Evolutionary conservation across 37 sponge, comb jelly and placozoan species (phyloP).

Genomic region (Petrosia ficiformis): DNA sequence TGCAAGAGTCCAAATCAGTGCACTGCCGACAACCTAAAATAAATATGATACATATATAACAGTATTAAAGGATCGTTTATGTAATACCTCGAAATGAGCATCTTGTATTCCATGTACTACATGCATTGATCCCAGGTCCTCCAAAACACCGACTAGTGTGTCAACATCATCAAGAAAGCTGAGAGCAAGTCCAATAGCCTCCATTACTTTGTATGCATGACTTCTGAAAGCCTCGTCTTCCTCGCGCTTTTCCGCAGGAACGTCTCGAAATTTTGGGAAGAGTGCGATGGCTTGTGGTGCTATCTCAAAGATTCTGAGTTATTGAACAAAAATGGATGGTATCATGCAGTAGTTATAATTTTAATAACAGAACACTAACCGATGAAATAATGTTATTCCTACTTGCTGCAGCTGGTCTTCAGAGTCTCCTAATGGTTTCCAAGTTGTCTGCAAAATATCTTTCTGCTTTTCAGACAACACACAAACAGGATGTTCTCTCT

Average conservation of each 20-base stretch:
- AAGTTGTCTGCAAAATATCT: slow-evolving; percentile 19
- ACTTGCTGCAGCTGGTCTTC: slow-evolving; percentile 13
- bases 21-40: slow-evolving; percentile 56
- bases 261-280: slow-evolving; percentile 49
- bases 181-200: slow-evolving; percentile 48
- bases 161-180: slow-evolving; percentile 37
- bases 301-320: slow-evolving; percentile 52
- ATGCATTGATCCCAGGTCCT: slow-evolving; percentile 47
- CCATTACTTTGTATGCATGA: slow-evolving; percentile 50
- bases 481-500: not conserved
- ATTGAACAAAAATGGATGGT: no score
- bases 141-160: slow-evolving; percentile 12
- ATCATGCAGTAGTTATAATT: no score
- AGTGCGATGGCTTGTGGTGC: slow-evolving; percentile 32
- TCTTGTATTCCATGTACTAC: slow-evolving; percentile 16
- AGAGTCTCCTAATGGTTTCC: slow-evolving; percentile 27
- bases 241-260: slow-evolving; percentile 29
- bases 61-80: not conserved
- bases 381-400: slow-evolving; percentile 33
- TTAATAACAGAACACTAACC: slow-evolving; percentile 20
- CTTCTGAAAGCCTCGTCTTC: slow-evolving; percentile 17
- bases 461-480: slow-evolving; percentile 28
- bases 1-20: slow-evolving; percentile 43
- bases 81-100: slow-evolving; percentile 49
- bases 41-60: not conserved